Conservation (phyloP, 30 jellyfish, hydroid and myxozoan genomes). For the Pseudorhiza aurosa region DNA sequence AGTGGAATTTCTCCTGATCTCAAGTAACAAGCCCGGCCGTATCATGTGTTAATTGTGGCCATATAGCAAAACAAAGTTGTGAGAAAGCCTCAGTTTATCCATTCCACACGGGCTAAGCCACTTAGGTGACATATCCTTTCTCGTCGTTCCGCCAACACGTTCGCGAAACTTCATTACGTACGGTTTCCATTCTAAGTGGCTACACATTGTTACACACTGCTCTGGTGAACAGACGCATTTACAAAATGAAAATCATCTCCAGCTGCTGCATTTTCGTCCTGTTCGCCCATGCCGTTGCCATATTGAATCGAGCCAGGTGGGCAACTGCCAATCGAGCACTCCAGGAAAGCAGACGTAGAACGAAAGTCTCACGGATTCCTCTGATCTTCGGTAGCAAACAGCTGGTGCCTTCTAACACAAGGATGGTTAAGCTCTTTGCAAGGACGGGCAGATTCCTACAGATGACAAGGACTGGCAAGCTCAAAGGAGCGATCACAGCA, state of each 20-base stretch:
- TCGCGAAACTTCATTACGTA: background rate
- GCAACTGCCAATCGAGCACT: background rate
- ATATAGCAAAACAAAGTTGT: background rate
- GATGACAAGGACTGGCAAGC: slow-evolving; percentile 5
- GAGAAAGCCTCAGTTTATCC: background rate
- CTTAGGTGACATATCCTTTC: background rate
- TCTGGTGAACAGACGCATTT: background rate
- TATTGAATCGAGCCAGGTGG: background rate
- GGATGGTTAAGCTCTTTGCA: slow-evolving; percentile 11
- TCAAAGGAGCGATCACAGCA: slow-evolving; percentile 7
- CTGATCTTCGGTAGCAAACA: background rate
- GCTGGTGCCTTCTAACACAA: slow-evolving; percentile 24
- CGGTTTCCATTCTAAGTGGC: background rate
- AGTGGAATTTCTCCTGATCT: background rate
- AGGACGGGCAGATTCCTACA: slow-evolving; percentile 39
- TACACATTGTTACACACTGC: background rate
- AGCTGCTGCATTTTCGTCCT: background rate
- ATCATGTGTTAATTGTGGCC: background rate
- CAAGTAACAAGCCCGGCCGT: background rate
- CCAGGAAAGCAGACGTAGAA: background rate
- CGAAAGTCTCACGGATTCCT: background rate
- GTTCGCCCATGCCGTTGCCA: background rate
- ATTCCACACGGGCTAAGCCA: background rate
- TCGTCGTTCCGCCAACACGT: background rate
- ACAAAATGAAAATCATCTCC: background rate